Conservation (phyloP, 2,888 invertebrate species). For the Masnerella sp. region DNA sequence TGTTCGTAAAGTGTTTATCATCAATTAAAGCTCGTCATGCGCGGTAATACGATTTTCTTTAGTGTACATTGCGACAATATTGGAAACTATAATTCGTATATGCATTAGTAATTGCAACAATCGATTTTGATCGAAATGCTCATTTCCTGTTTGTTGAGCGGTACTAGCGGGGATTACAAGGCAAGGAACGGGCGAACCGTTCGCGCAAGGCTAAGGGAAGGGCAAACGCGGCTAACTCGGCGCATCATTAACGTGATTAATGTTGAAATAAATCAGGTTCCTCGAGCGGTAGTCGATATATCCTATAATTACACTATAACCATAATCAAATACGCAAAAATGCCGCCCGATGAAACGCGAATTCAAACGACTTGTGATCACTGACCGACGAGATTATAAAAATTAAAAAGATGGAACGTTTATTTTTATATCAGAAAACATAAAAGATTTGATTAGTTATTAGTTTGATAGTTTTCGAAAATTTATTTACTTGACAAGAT, state of each 20-base stretch:
- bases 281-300: slow-evolving; percentile 75
- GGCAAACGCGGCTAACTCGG: slow-evolving; percentile 69
- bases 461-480: no score
- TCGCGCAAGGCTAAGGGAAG: slow-evolving; percentile 68
- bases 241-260: slow-evolving; percentile 78
- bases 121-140: slow-evolving; percentile 77
- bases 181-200: slow-evolving; percentile 66
- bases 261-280: slow-evolving; percentile 77
- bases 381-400: no score
- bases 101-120: slow-evolving; percentile 74
- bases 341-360: slow-evolving; percentile 51
- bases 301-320: slow-evolving; percentile 77
- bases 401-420: no score
- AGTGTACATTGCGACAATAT: slow-evolving; percentile 23
- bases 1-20: not conserved
- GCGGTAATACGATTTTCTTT: slow-evolving; percentile 15
- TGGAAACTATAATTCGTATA: slow-evolving; percentile 57
- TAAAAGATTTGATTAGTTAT: no score
- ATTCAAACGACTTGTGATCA: not conserved
- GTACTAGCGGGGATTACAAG: slow-evolving; percentile 63
- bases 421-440: no score
- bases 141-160: slow-evolving; percentile 74
- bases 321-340: slow-evolving; percentile 75
- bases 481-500: no score
- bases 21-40: not conserved